Percentiles rank a stretch among this genome's conserved stretches.
These are phyloP conservation scores for Pycnonotus jocosus DNA, from an alignment of 2,113 vertebrate genomes.

Conservation along the genomic window DNA sequence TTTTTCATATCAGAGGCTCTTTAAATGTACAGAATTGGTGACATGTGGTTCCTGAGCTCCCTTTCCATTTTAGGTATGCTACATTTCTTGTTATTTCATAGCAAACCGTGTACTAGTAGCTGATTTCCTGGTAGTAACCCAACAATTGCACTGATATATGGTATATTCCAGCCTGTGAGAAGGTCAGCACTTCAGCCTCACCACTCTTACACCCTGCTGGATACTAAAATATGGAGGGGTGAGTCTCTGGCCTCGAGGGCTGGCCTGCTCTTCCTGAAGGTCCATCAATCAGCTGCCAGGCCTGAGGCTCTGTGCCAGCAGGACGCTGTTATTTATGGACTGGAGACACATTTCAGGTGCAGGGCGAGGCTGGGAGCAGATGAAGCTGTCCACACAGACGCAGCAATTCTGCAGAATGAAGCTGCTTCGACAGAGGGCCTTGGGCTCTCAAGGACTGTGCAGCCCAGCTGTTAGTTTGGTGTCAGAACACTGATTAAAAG, in stretches of 20 bases:
- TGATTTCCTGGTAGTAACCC: neutral
- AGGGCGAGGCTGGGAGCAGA: neutral
- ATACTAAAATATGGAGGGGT: neutral
- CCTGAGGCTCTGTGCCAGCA: neutral
- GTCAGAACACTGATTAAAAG: neutral
- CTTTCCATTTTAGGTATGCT: neutral
- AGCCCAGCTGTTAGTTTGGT: neutral
- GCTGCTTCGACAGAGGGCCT: neutral
- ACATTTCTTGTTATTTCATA: neutral
- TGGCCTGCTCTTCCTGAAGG: neutral
- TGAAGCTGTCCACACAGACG: neutral
- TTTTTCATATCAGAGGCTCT: neutral
- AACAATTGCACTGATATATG: neutral
- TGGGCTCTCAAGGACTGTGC: neutral
- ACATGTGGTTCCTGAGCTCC: neutral
- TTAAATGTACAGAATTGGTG: neutral
- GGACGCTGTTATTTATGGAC: neutral
- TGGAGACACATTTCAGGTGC: neutral
- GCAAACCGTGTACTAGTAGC: neutral
- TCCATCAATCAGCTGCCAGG: neutral
- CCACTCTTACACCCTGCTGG: neutral
- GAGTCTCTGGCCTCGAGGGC: fast-evolving
- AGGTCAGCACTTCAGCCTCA: neutral
- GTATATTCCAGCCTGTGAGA: neutral
- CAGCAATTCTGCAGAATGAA: neutral